phyloP scores from a whole-genome alignment of 2,113 vertebrate species.

The Edolisoma coerulescens region DNA sequence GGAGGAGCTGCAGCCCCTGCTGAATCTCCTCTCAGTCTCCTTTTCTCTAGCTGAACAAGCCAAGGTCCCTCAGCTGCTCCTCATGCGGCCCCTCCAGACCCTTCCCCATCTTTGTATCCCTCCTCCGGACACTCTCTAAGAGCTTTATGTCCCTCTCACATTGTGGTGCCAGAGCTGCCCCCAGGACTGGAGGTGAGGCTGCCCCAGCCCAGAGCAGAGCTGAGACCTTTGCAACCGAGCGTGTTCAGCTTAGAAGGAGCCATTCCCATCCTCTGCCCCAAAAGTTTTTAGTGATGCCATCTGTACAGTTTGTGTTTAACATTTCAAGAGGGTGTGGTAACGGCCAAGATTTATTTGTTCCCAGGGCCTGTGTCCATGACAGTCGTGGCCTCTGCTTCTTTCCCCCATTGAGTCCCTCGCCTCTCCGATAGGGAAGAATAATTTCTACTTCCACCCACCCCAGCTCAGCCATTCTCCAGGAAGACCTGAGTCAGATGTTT shows the following conservation, averaged over 20 bases:
- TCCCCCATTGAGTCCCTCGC: neutral
- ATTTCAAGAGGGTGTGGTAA: neutral
- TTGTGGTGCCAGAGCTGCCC: neutral
- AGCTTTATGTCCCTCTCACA: neutral
- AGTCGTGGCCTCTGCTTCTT: neutral
- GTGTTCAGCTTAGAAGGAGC: neutral
- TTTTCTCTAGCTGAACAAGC: neutral
- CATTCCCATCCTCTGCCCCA: neutral
- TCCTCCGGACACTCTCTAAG: neutral
- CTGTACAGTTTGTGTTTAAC: neutral
- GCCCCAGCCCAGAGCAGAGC: neutral
- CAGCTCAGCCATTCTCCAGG: conserved; percentile 1
- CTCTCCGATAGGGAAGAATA: neutral
- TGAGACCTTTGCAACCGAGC: neutral
- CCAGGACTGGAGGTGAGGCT: neutral
- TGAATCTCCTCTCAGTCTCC: neutral
- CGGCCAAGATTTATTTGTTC: neutral
- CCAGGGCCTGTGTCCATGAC: neutral
- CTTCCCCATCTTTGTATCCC: neutral
- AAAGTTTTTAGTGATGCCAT: neutral
- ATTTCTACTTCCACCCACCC: neutral
- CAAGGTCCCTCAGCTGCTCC: fast-evolving
- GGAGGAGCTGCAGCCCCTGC: neutral
- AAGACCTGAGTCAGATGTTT: conserved; percentile 64
- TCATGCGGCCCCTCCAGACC: neutral